A percentile compares a stretch with the other conserved stretches of the same genome.
These are phyloP conservation scores for Cephalopachus bancanus DNA, from an alignment of 2,797 vertebrate genomes.

Conservation along the genomic window DNA sequence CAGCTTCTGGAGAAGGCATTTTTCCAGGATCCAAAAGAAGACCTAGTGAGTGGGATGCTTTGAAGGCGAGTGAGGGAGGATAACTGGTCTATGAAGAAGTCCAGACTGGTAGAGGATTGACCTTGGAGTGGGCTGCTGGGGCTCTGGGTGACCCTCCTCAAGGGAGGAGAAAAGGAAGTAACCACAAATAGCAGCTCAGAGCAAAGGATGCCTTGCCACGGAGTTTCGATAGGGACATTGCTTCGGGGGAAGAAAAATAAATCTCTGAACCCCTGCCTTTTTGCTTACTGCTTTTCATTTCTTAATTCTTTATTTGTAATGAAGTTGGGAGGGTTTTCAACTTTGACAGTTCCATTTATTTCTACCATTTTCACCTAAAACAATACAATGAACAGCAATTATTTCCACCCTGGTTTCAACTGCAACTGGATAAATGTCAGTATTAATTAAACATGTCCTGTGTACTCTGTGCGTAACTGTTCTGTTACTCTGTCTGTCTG, in stretches of 20 bases:
- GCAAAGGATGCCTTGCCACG: background rate
- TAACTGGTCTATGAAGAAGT: background rate
- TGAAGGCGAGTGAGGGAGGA: background rate
- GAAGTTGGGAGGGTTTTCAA: conserved; percentile 81
- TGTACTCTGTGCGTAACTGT: conserved; percentile 40
- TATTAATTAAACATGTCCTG: conserved; percentile 85
- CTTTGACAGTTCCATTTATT: conserved; percentile 86
- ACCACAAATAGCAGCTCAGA: background rate
- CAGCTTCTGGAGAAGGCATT: background rate
- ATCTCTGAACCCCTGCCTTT: conserved; percentile 47
- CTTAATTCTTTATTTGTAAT: conserved; percentile 75
- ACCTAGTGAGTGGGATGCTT: background rate
- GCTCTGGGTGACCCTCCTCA: background rate
- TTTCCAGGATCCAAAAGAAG: background rate
- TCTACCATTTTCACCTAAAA: conserved; percentile 82
- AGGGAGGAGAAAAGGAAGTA: background rate
- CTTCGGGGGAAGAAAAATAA: background rate
- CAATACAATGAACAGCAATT: conserved; percentile 80
- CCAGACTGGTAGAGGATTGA: background rate
- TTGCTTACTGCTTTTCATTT: conserved; percentile 75
- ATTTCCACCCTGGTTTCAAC: conserved; percentile 84
- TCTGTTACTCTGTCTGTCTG: conserved; percentile 63
- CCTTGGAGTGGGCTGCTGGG: background rate
- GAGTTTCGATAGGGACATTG: background rate
- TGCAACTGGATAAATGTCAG: conserved; percentile 85